Evolutionary conservation across 2,888 invertebrate genomes (phyloP).

Genomic region (Sminthurides aquaticus): DNA sequence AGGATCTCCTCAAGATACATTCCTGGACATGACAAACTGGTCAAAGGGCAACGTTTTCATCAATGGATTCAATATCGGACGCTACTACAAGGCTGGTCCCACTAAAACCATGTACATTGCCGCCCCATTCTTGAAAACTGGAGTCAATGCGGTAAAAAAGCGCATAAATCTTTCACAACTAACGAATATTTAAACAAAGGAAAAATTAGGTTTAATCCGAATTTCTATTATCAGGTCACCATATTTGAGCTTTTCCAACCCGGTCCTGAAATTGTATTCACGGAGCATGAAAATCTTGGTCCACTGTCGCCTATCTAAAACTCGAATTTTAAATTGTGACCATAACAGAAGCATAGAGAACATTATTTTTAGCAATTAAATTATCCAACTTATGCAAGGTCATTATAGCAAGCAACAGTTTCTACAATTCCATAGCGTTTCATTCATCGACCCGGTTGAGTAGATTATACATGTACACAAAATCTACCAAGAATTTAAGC

Average conservation of each 20-base stretch:
- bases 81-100: slow-evolving; percentile 77
- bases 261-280: slow-evolving; percentile 6
- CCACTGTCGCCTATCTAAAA: background rate
- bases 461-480: too few relatives aligned
- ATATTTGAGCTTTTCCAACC: slow-evolving; percentile 39
- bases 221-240: slow-evolving; percentile 39
- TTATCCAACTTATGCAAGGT: too few relatives aligned
- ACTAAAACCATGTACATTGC: slow-evolving; percentile 76
- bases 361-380: too few relatives aligned
- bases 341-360: too few relatives aligned
- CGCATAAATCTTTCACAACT: too few relatives aligned
- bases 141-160: slow-evolving; percentile 52
- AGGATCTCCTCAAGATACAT: slow-evolving; percentile 62
- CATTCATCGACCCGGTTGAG: too few relatives aligned
- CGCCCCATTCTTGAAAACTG: slow-evolving; percentile 59
- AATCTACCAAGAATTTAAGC: too few relatives aligned
- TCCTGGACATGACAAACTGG: slow-evolving; percentile 66
- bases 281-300: slow-evolving; percentile 5
- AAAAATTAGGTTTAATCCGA: too few relatives aligned
- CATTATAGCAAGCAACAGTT: too few relatives aligned
- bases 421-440: too few relatives aligned
- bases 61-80: slow-evolving; percentile 76
- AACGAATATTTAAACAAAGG: too few relatives aligned
- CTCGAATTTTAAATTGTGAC: too few relatives aligned
- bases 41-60: slow-evolving; percentile 67